These are phyloP conservation scores for Pantherophis guttatus DNA, from an alignment of 2,113 vertebrate species.

Conservation along the genomic window DNA sequence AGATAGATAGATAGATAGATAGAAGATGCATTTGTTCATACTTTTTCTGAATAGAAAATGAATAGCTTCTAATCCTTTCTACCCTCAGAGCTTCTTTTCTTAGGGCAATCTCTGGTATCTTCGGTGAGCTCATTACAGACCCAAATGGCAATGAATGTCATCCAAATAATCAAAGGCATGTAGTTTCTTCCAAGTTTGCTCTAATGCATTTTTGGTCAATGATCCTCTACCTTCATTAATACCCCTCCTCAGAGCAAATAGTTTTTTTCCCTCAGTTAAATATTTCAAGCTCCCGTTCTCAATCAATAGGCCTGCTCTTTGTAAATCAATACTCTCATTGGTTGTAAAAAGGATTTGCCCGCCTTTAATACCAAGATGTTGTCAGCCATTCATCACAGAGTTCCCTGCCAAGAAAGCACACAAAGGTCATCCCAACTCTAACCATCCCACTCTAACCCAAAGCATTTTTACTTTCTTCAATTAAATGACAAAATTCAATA, in stretches of 20 bases:
- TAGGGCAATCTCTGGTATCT: neutral
- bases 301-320: constrained; percentile 25
- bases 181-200: neutral
- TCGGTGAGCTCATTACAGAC: neutral
- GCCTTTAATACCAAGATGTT: constrained; percentile 3
- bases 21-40: neutral
- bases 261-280: constrained; percentile 10
- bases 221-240: constrained; percentile 5
- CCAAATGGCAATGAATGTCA: constrained; percentile 3
- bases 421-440: constrained; percentile 1
- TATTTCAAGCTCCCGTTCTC: constrained; percentile 1
- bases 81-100: neutral
- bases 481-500: neutral
- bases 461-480: neutral
- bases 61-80: neutral
- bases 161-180: constrained; percentile 9
- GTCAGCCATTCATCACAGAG: constrained; percentile 14
- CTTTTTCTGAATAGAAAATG: neutral
- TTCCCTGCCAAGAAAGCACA: constrained; percentile 11
- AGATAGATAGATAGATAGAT: too few species aligned
- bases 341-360: constrained; percentile 2
- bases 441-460: neutral
- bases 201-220: constrained; percentile 19
- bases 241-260: constrained; percentile 8
- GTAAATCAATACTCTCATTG: constrained; percentile 32